Conservation (phyloP, 1,140 invertebrate genomes). For the Frieseomelitta varia region DNA sequence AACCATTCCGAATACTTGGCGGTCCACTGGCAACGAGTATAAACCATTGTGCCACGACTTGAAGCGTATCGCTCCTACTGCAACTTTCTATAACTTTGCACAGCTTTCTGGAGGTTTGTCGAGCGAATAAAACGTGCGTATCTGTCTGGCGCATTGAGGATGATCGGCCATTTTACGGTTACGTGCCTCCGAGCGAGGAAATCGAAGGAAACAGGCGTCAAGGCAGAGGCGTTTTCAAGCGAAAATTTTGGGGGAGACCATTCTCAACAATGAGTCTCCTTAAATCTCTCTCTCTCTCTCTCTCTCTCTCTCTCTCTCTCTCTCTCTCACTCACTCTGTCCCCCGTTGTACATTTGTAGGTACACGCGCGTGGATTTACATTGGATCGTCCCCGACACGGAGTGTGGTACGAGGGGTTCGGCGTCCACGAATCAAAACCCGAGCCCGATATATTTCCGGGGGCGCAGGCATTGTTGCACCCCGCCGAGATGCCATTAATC, state of each 20-base stretch:
- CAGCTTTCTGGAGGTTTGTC: neutral
- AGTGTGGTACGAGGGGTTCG: constrained; percentile 31
- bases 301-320: too few relatives aligned
- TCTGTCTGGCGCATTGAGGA: neutral
- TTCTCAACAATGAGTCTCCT: constrained; percentile 39
- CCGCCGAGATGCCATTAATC: constrained; percentile 61
- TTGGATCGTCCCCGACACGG: constrained; percentile 42
- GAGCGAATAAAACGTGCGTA: neutral
- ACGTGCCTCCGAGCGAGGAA: neutral
- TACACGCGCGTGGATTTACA: constrained; percentile 51
- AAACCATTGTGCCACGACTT: neutral
- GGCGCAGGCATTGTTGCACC: constrained; percentile 49
- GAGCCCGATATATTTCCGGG: constrained; percentile 40
- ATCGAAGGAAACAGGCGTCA: neutral
- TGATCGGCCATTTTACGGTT: constrained; percentile 35
- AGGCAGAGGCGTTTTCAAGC: constrained; percentile 50
- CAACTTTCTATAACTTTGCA: neutral
- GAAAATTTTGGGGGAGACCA: neutral
- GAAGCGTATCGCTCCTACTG: neutral
- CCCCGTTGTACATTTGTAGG: constrained; percentile 58
- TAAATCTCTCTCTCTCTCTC: constrained; percentile 44
- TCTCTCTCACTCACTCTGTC: neutral
- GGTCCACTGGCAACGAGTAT: too few relatives aligned
- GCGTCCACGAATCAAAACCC: constrained; percentile 55
- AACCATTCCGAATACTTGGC: neutral